Conservation (phyloP, 2,113 vertebrate species). For the Chaenocephalus aceratus region DNA sequence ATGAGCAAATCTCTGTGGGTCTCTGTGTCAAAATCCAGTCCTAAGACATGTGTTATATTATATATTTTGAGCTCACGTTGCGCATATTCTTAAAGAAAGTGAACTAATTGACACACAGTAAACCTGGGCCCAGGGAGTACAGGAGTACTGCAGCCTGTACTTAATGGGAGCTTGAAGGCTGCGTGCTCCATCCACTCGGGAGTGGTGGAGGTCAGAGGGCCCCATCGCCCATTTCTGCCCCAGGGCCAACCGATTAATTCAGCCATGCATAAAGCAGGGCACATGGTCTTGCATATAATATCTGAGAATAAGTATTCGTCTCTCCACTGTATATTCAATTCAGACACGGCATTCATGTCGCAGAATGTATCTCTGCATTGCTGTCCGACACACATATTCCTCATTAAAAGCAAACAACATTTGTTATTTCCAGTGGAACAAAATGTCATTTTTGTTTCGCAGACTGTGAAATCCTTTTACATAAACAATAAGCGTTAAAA, state of each 20-base stretch:
- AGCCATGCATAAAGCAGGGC: neutral
- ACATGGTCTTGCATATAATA: neutral
- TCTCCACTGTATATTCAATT: neutral
- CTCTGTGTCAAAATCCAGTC: neutral
- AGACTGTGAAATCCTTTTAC: neutral
- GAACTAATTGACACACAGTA: neutral
- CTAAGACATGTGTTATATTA: neutral
- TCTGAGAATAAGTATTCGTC: neutral
- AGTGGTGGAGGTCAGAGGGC: neutral
- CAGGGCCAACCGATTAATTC: neutral
- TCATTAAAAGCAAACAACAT: neutral
- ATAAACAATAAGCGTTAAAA: neutral
- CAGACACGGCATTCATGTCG: neutral
- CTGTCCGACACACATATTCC: neutral
- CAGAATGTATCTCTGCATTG: neutral
- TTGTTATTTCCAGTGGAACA: neutral
- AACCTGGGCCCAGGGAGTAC: neutral
- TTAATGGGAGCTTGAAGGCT: neutral
- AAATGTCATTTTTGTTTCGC: neutral
- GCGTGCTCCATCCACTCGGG: neutral
- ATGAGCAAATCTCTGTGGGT: neutral
- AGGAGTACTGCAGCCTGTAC: neutral
- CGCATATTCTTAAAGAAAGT: neutral
- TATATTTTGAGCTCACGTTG: neutral
- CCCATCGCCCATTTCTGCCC: neutral